phyloP scores from a whole-genome alignment of 2,113 vertebrate genomes.

The Phasianus colchicus region DNA sequence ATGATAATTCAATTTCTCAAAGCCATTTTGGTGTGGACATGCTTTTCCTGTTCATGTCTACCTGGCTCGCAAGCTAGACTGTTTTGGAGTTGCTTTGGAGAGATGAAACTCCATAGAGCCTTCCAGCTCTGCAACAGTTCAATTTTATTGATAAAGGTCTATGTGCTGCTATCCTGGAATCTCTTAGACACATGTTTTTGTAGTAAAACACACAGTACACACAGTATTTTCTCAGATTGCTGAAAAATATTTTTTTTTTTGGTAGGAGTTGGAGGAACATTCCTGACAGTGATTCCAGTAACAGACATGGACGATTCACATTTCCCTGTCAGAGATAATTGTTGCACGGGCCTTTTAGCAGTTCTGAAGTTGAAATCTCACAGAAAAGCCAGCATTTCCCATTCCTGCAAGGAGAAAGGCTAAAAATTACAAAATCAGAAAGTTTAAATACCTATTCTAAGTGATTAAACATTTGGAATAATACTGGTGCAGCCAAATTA shows the following conservation, averaged over 20 bases:
- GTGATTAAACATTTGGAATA: not conserved
- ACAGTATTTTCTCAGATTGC: not conserved
- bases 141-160: not conserved
- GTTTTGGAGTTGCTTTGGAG: not conserved
- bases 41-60: not conserved
- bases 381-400: rapidly evolving
- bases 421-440: not conserved
- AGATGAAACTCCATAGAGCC: not conserved
- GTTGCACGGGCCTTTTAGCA: not conserved
- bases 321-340: not conserved
- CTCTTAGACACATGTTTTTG: not conserved
- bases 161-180: not conserved
- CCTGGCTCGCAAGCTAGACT: not conserved
- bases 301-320: rapidly evolving
- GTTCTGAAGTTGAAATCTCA: not conserved
- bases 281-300: not conserved
- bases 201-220: rapidly evolving
- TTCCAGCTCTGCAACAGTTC: not conserved
- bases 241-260: not conserved
- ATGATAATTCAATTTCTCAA: not conserved
- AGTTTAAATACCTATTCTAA: rapidly evolving
- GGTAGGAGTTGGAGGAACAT: not conserved
- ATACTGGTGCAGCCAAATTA: not conserved
- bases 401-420: not conserved
- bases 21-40: not conserved